Base-by-base conservation (phyloP, 1,140 invertebrate genomes). In the Megathymus violae region DNA sequence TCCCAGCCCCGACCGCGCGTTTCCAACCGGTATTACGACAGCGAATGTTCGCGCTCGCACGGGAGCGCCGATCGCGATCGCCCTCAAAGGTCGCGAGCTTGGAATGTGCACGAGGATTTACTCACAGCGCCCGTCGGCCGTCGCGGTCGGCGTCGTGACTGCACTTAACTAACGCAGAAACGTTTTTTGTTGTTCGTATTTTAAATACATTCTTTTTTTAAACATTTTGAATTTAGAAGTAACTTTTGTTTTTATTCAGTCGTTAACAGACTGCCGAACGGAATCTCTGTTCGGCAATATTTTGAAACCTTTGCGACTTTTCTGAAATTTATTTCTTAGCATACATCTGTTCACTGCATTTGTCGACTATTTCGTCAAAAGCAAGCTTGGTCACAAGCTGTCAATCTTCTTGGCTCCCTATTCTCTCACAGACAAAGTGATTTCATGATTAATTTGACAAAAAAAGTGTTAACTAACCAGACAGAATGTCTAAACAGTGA, bases 11-110 rank as follows among this genome's bases (percentile, higher is more conserved):
- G 11, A 11, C 16, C 46, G 46, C 43, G 6, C 22, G 44, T 48
- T 34, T 25, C 11, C 25, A 48, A 48, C 46, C 46, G 46, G 46
- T 48, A 48, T 48, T 48, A 48, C 46, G 46, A 48, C 46, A 48
- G 13, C 46, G 46, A 48, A 48, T 16, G 14, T 48, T 48, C 27
- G 46, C 19, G 19, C 11, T 25, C 46, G 46, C 46, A 15, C 44
- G 4, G 44, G 22, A 48, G 46, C 46, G 46, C 22, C 46, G 46
- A 48, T 48, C 46, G 22, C 19, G 19, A 48, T 48, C 46, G 46
- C 46, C 46, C 46, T 31, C 46, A 48, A 48, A 48, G 46, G 46
- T 48, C 46, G 46, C 19, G 44, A 17, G 44, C n/a, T 22, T 47
- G 44, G 44, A 47, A 47, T 47, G 44, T 19, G 44, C 44, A 47